phyloP scores from a whole-genome alignment of 1,140 invertebrate species.

The Caenorhabditis inopinata region DNA sequence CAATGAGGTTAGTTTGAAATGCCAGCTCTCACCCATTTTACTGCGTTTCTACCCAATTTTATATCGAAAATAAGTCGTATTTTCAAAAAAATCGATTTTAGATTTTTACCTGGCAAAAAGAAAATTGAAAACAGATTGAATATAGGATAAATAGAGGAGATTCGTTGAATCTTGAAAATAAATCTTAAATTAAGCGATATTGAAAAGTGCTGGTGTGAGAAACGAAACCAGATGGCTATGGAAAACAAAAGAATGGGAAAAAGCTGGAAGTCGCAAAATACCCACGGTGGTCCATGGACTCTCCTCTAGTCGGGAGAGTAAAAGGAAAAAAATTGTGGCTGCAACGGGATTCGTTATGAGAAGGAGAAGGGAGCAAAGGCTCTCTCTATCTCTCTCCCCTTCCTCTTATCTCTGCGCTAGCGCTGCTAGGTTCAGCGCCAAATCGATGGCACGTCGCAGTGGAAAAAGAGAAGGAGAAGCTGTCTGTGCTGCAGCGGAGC shows the following conservation, averaged over 20 bases:
- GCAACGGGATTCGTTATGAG: constrained; percentile 25
- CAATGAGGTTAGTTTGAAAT: too few relatives aligned
- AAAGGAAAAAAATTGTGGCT: not conserved
- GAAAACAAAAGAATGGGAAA: not conserved
- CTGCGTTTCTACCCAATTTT: too few relatives aligned
- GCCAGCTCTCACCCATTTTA: too few relatives aligned
- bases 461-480: not conserved
- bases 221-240: constrained; percentile 13
- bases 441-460: constrained; percentile 1
- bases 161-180: too few relatives aligned
- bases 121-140: not conserved
- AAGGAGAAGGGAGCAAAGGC: not conserved
- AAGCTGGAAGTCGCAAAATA: not conserved
- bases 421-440: not conserved
- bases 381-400: not conserved
- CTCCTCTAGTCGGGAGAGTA: not conserved
- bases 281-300: constrained; percentile 26
- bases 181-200: too few relatives aligned
- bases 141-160: not conserved
- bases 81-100: too few relatives aligned
- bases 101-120: too few relatives aligned
- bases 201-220: not conserved
- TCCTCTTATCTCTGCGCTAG: not conserved
- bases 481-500: not conserved
- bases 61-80: too few relatives aligned